Percentiles rank a stretch among this genome's conserved stretches.
These are phyloP conservation scores for Thaumatotibia leucotreta DNA, from an alignment of 1,140 invertebrate species.

Conservation along the genomic window DNA sequence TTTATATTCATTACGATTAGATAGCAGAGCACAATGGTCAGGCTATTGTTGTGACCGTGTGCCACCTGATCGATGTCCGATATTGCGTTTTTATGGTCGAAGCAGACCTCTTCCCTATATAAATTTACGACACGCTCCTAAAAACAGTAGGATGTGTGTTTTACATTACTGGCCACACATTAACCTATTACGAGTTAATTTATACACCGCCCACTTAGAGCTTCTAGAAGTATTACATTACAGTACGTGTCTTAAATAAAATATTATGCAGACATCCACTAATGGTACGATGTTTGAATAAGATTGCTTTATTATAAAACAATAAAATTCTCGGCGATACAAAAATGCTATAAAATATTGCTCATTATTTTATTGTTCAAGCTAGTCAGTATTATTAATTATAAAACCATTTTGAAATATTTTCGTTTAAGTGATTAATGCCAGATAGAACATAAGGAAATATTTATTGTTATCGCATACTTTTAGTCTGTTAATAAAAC, in stretches of 20 bases:
- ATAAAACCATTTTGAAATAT: too few species aligned
- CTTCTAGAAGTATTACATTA: constrained; percentile 41
- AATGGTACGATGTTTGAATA: constrained; percentile 20
- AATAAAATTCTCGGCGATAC: constrained; percentile 19
- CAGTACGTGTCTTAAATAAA: constrained; percentile 26
- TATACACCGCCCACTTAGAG: constrained; percentile 45
- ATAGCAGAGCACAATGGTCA: constrained; percentile 63
- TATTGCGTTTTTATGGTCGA: constrained; percentile 67
- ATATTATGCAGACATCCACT: constrained; percentile 20
- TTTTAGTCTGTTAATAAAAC: too few species aligned
- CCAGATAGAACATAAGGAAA: too few species aligned
- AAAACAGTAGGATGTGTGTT: constrained; percentile 52
- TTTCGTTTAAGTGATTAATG: too few species aligned
- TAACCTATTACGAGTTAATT: constrained; percentile 56
- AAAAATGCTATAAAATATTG: background rate
- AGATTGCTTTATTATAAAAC: constrained; percentile 30
- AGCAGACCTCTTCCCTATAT: constrained; percentile 32
- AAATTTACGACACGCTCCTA: constrained; percentile 41
- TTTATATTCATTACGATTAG: constrained; percentile 76
- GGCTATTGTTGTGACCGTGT: constrained; percentile 58
- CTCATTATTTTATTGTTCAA: constrained; percentile 21
- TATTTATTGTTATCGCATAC: too few species aligned
- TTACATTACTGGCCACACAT: constrained; percentile 39
- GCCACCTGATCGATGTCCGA: constrained; percentile 68
- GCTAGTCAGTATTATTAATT: constrained; percentile 18